Percentiles rank a stretch among this genome's conserved stretches.
Evolutionary conservation across 2,113 vertebrate species (phyloP).

Genomic region (Tinamus guttatus): DNA sequence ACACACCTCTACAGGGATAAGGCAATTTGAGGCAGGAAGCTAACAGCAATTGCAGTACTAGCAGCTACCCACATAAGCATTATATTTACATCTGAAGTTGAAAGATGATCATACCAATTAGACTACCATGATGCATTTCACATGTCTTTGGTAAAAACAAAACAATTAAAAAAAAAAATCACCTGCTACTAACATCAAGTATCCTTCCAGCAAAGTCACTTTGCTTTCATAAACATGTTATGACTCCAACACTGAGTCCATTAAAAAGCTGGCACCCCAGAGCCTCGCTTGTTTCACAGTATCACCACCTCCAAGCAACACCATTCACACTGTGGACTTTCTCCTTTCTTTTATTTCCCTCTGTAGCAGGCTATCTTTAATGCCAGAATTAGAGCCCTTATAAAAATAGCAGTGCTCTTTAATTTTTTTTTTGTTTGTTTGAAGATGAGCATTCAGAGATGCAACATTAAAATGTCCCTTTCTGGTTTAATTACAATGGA

Average conservation of each 20-base stretch:
- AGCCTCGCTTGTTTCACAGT: not conserved
- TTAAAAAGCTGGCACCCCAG: not conserved
- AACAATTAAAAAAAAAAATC: no score
- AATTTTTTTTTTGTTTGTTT: not conserved
- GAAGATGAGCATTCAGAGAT: not conserved
- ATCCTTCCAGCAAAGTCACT: not conserved
- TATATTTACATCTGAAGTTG: not conserved
- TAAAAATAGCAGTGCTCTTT: not conserved
- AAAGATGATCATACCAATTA: not conserved
- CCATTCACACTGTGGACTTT: not conserved
- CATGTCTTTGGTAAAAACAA: no score
- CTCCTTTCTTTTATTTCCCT: not conserved
- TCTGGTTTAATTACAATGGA: not conserved
- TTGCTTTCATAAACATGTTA: not conserved
- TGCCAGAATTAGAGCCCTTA: not conserved
- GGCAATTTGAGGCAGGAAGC: not conserved
- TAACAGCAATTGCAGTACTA: not conserved
- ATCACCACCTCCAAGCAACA: not conserved
- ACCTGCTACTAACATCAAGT: no score
- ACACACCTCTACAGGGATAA: not conserved
- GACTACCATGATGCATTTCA: not conserved
- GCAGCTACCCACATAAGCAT: not conserved
- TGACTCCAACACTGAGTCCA: not conserved
- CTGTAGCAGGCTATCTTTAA: not conserved
- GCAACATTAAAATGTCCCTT: not conserved